These are phyloP conservation scores for Bufo bufo DNA, from an alignment of 2,113 vertebrate species.

Conservation along the genomic window DNA sequence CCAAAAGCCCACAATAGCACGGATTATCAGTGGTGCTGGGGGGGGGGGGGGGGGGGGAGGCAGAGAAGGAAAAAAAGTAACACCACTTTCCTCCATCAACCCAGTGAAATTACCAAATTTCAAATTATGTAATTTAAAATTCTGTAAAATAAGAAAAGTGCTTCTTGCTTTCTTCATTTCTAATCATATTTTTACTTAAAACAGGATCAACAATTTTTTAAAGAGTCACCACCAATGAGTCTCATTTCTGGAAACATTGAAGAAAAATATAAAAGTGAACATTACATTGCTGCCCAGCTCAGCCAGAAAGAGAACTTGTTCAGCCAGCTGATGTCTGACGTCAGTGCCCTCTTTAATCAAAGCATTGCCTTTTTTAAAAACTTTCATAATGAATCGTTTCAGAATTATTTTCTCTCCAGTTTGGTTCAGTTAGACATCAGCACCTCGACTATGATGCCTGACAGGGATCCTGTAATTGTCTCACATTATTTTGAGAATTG, in stretches of 20 bases:
- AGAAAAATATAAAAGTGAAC: slow-evolving; percentile 64
- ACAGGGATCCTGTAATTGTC: slow-evolving; percentile 62
- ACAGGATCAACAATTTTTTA: slow-evolving; percentile 82
- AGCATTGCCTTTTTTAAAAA: slow-evolving; percentile 77
- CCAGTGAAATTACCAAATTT: too few relatives aligned
- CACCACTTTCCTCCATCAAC: too few relatives aligned
- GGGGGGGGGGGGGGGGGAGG: too few relatives aligned
- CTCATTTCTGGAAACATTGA: slow-evolving; percentile 69
- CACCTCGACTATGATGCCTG: slow-evolving; percentile 63
- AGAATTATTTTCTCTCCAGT: slow-evolving; percentile 75
- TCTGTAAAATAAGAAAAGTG: background rate
- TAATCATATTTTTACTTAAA: background rate
- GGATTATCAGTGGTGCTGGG: too few relatives aligned
- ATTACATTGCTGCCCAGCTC: slow-evolving; percentile 71
- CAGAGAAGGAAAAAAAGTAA: too few relatives aligned
- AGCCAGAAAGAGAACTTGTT: slow-evolving; percentile 78
- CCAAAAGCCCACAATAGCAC: too few relatives aligned
- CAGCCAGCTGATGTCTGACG: slow-evolving; percentile 69
- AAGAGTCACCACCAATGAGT: slow-evolving; percentile 75
- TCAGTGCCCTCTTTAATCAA: slow-evolving; percentile 75
- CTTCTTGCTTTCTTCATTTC: background rate
- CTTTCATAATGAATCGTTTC: slow-evolving; percentile 80
- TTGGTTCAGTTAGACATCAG: slow-evolving; percentile 60
- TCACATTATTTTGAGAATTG: slow-evolving; percentile 71
- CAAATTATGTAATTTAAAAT: background rate